A percentile compares a stretch with the other conserved stretches of the same genome.
These are phyloP conservation scores for Champsocephalus esox DNA, from an alignment of 2,797 vertebrate species.

Conservation along the genomic window DNA sequence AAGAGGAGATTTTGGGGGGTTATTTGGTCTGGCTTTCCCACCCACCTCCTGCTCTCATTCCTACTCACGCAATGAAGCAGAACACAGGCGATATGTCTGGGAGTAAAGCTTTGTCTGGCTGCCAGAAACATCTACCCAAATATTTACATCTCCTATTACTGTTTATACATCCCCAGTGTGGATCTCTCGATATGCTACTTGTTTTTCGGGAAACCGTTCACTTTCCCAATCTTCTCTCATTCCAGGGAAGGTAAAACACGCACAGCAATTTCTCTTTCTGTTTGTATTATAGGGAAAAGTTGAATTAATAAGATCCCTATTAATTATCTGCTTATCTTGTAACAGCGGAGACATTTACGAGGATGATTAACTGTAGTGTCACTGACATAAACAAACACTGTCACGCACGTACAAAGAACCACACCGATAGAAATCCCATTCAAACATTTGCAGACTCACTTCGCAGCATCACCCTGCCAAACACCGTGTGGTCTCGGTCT, in stretches of 20 bases:
- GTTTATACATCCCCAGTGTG: conserved; percentile 90
- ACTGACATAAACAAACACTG: conserved; percentile 56
- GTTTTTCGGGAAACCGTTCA: conserved; percentile 83
- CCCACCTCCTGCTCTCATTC: conserved; percentile 79
- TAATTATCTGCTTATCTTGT: conserved; percentile 68
- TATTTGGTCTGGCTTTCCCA: conserved; percentile 81
- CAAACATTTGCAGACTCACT: conserved; percentile 85
- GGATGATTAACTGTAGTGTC: conserved; percentile 68
- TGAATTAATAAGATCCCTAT: conserved; percentile 66
- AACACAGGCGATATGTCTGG: conserved; percentile 85
- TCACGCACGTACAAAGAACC: conserved; percentile 43
- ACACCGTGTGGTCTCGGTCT: conserved; percentile 97
- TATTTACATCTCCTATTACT: conserved; percentile 99
- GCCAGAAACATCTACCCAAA: conserved; percentile 92
- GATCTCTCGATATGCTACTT: conserved; percentile 87
- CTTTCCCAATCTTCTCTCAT: conserved; percentile 74
- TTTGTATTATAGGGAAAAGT: conserved; percentile 56
- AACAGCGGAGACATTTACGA: conserved; percentile 62
- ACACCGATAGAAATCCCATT: conserved; percentile 39
- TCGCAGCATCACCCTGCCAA: conserved; percentile 96
- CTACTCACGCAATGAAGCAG: conserved; percentile 83
- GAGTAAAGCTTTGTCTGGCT: conserved; percentile 87
- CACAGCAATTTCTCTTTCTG: conserved; percentile 46
- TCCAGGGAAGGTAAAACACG: conserved; percentile 50
- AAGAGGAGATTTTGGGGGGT: conserved; percentile 76